Base-by-base conservation (phyloP, 2,888 invertebrate genomes). In the Gryllus longicercus region DNA sequence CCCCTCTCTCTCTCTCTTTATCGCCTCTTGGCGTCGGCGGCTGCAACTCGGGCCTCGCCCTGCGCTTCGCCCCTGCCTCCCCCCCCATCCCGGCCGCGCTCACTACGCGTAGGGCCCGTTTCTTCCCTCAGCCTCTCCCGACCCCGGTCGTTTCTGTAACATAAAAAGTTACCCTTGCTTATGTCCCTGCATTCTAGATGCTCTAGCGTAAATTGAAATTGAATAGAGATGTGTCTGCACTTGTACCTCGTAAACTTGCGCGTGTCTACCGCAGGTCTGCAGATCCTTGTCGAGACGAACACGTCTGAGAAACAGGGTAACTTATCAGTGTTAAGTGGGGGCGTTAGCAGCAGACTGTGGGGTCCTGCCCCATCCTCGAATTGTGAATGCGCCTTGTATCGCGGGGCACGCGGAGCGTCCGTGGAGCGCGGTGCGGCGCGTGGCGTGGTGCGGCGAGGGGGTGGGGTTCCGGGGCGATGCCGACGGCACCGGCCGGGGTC, bases 121-220 rank as follows among this genome's bases (percentile, higher is more conserved):
- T 63, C 63, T 8, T n/a, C 63, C 63, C 63, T 14, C 63, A 63
- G 63, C 63, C 63, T 63, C 63, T 63, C 63, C 14, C 63, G 63
- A 63, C 63, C 63, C 38, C 63, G 63, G 63, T 63, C 63, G 63
- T 63, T 63, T 63, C 63, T 63, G 63, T n/a, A 63, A 18, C 63
- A 63, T 63, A 63, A 63, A 63, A 63, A 63, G 63, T 63, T 63
- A 63, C 63, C 63, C 63, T 63, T 63, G 63, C 63, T 63, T 63
- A 63, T 63, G 63, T 63, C 63, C 63, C n/a, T 63, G 63, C 63
- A 63, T 63, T 63, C 16, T 63, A 63, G 63, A 63, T 63, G 63
- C 63, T 63, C 63, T 18, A 63, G 63, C n/a, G 63, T 63, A 63
- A 63, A 63, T 63, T 63, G 63, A 63, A 63, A 63, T 63, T 63